These are phyloP conservation scores for Brachionus angularis DNA, from an alignment of 1,140 invertebrate genomes.

Conservation along the genomic window DNA sequence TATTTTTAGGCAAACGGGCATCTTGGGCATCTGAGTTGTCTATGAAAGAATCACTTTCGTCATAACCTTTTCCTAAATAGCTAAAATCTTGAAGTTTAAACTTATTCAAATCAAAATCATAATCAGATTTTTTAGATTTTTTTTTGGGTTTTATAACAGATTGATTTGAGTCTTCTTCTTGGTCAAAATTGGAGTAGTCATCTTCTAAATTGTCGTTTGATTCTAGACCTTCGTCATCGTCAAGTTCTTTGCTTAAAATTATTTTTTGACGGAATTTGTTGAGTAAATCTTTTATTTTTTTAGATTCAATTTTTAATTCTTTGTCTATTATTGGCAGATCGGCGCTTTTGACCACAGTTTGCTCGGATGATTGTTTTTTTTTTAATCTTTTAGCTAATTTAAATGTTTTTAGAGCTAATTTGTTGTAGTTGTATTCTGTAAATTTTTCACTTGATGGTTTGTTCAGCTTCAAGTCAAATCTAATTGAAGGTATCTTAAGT, in stretches of 20 bases:
- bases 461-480: conserved; percentile 25
- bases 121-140: background rate
- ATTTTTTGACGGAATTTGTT: conserved; percentile 24
- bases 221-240: conserved; percentile 17
- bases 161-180: no score
- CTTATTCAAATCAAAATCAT: conserved; percentile 18
- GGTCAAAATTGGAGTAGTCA: conserved; percentile 1
- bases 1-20: conserved; percentile 21
- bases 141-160: conserved; percentile 2
- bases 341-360: background rate
- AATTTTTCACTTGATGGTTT: conserved; percentile 29
- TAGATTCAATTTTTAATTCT: conserved; percentile 13
- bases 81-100: conserved; percentile 15
- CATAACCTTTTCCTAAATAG: conserved; percentile 31
- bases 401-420: conserved; percentile 3
- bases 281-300: conserved; percentile 8
- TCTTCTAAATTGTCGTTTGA: background rate
- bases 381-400: conserved; percentile 5
- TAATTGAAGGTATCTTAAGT: conserved; percentile 15
- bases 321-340: conserved; percentile 14
- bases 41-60: conserved; percentile 41
- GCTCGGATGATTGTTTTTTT: background rate
- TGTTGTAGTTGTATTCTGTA: conserved; percentile 26
- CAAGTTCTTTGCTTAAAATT: conserved; percentile 37
- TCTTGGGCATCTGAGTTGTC: conserved; percentile 43